phyloP scores from a whole-genome alignment of 2,888 invertebrate genomes.

The Leptinotarsa peninsularis region DNA sequence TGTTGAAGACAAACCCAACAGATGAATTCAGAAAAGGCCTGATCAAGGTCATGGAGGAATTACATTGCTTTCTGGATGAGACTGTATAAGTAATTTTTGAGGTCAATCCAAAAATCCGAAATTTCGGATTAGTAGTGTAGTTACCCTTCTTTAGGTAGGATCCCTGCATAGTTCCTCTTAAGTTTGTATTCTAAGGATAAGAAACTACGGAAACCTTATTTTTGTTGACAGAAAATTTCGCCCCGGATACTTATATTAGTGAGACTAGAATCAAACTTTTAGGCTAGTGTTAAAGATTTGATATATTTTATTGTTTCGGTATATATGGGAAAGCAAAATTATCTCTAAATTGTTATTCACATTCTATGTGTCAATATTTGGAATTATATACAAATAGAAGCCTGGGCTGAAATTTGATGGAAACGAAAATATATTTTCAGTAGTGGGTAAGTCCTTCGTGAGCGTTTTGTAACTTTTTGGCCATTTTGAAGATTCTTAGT shows the following conservation, averaged over 20 bases:
- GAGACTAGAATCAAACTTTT: constrained; percentile 50
- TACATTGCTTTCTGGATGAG: constrained; percentile 68
- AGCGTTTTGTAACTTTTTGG: constrained; percentile 46
- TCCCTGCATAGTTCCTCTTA: constrained; percentile 59
- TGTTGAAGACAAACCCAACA: constrained; percentile 66
- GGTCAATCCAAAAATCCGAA: constrained; percentile 64
- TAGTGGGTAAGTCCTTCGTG: constrained; percentile 34
- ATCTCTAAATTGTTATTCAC: constrained; percentile 40
- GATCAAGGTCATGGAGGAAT: constrained; percentile 63
- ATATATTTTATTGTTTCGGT: constrained; percentile 47
- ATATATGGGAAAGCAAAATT: constrained; percentile 34
- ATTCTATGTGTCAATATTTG: constrained; percentile 33
- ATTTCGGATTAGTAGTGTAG: constrained; percentile 62
- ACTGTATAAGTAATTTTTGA: constrained; percentile 68
- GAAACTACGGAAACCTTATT: constrained; percentile 29
- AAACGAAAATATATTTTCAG: constrained; percentile 23
- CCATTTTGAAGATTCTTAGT: constrained; percentile 26
- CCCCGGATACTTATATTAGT: constrained; percentile 38
- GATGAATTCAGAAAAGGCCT: constrained; percentile 67
- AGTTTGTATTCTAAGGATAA: constrained; percentile 42
- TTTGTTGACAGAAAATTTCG: constrained; percentile 32
- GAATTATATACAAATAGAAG: constrained; percentile 31
- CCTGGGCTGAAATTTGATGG: constrained; percentile 27
- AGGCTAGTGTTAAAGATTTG: constrained; percentile 45
- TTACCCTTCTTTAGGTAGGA: constrained; percentile 65